These are phyloP conservation scores for Mythimna ferrago DNA, from an alignment of 2,888 invertebrate genomes.

Conservation along the genomic window DNA sequence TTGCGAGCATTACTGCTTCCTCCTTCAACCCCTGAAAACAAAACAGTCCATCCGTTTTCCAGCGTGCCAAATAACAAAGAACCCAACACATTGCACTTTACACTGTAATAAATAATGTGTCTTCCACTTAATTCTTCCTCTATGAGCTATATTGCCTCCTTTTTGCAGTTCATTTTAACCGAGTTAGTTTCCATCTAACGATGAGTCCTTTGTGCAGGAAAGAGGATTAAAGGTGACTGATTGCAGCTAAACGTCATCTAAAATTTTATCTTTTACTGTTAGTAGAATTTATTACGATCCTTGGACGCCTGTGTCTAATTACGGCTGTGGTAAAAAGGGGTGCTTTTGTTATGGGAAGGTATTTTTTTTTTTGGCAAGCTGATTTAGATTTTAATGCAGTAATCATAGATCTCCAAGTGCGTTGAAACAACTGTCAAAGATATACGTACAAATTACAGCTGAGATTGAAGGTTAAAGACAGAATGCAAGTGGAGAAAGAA, in stretches of 20 bases:
- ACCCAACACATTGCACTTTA: slow-evolving; percentile 27
- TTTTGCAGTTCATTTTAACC: slow-evolving; percentile 45
- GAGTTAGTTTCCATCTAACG: slow-evolving; percentile 34
- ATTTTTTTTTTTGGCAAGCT: background rate
- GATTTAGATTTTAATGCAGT: background rate
- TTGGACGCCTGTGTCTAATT: slow-evolving; percentile 33
- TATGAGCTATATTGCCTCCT: slow-evolving; percentile 13
- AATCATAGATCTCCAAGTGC: background rate
- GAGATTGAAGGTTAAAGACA: no score
- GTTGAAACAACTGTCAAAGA: no score
- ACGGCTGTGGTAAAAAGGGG: slow-evolving; percentile 25
- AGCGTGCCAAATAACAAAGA: background rate
- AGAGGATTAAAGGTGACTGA: slow-evolving; percentile 59
- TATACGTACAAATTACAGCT: no score
- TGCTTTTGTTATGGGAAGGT: slow-evolving; percentile 6
- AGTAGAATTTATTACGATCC: slow-evolving; percentile 39
- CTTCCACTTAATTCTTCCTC: slow-evolving; percentile 21
- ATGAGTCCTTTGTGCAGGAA: slow-evolving; percentile 45
- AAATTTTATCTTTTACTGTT: slow-evolving; percentile 46
- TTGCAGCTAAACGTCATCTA: slow-evolving; percentile 55
- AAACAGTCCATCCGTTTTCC: background rate
- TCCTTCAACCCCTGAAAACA: background rate
- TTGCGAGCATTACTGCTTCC: no score
- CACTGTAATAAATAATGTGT: slow-evolving; percentile 35
- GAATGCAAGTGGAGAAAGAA: no score